These are phyloP conservation scores for Microplitis manilae DNA, from an alignment of 2,888 invertebrate species.

Conservation along the genomic window DNA sequence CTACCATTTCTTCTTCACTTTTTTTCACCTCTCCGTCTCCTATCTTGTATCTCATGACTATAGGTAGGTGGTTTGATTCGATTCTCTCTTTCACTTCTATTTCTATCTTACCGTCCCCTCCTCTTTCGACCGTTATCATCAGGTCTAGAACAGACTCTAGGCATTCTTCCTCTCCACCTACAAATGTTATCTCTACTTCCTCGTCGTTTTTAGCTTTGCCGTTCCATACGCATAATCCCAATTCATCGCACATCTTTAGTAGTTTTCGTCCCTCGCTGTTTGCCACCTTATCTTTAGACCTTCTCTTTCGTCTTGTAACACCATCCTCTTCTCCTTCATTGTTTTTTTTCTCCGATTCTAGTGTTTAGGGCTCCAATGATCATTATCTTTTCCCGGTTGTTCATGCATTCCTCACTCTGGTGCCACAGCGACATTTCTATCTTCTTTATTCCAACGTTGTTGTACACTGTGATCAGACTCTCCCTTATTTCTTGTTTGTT, in stretches of 20 bases:
- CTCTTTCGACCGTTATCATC: no score
- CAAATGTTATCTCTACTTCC: constrained; percentile 7
- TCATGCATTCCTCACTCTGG: background rate
- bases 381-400: background rate
- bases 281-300: constrained; percentile 1
- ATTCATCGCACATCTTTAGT: background rate
- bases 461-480: no score
- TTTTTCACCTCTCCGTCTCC: no score
- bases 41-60: no score
- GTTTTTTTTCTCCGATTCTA: constrained; percentile 7
- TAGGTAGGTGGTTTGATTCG: no score
- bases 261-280: background rate
- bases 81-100: no score
- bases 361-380: constrained; percentile 21
- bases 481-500: no score
- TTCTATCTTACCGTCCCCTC: no score
- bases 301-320: background rate
- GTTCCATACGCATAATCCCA: background rate
- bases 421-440: background rate
- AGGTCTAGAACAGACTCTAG: background rate
- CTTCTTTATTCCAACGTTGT: background rate
- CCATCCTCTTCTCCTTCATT: background rate
- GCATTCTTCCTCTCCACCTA: constrained; percentile 1
- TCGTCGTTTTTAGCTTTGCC: constrained; percentile 5
- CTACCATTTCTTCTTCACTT: no score